Evolutionary conservation across 2,888 invertebrate genomes (phyloP), one percentile per base, ranked within the genome.

Genomic region (Trachelus tabidus): DNA sequence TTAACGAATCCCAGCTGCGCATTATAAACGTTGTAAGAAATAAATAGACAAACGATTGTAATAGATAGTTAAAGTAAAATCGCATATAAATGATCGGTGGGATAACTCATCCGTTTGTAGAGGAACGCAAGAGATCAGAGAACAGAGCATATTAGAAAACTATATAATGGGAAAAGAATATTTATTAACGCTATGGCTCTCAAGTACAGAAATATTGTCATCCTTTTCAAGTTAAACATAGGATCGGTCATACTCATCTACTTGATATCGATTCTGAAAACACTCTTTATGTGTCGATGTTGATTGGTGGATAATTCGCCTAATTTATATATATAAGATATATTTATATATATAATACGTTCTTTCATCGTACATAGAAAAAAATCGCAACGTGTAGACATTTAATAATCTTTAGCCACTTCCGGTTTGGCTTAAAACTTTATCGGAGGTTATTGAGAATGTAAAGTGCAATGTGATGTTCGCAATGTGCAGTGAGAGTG

Each of bases 391-490:
- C 77, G 23, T 75, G 77, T 81, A 84, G 79, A 76, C 84, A 82
- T 76, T 83, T 73, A 56, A 56, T 56, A 56, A 56, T 23, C 56
- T 23, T 84, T 79, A 85, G 84, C 84, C 86, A 81, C 80, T 82
- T 83, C 86, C 84, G 84, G 85, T 82, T 85, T 87, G 87, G 85
- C 86, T 88, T 85, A 83, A 88, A 88, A 85, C 76, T 81, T 81
- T 56, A 87, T 84, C 85, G 84, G 85, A 85, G 78, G 83, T 83
- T 84, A 82, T 56, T 56, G 56, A 56, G 56, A 71, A 71, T 71
- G 31, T 3, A 76, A 85, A 87, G 84, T 84, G 78, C 80, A 80
- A 80, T 87, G 83, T 86, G 83, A 86, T 84, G 82, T 85, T 84
- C 83, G 80, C 68, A 33, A 75, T 78, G 23, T 56, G 40, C 9